A percentile compares a stretch with the other conserved stretches of the same genome.
Evolutionary conservation across 2,888 invertebrate species (phyloP).

Genomic region (Hetaerina titia): DNA sequence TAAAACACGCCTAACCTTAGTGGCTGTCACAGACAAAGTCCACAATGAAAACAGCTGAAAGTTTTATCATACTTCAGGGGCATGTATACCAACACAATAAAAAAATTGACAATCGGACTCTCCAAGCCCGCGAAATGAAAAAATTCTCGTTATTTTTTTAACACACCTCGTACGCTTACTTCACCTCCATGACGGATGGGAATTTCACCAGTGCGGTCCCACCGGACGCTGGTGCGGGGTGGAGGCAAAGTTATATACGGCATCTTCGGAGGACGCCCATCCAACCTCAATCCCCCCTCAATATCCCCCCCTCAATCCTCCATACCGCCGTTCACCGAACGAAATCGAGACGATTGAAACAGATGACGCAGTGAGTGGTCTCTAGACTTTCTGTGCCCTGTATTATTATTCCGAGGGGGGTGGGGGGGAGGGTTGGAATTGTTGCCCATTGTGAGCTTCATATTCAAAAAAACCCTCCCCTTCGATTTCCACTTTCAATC

Average conservation of each 20-base stretch:
- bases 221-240: background rate
- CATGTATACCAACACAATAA: too few species aligned
- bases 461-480: background rate
- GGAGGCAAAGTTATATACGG: background rate
- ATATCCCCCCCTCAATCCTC: background rate
- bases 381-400: background rate
- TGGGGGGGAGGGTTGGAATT: background rate
- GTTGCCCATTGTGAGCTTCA: background rate
- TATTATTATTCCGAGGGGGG: background rate
- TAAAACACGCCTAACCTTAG: too few species aligned
- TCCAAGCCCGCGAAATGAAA: too few species aligned
- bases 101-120: too few species aligned
- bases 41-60: too few species aligned
- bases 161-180: too few species aligned
- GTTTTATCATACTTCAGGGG: too few species aligned
- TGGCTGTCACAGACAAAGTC: too few species aligned
- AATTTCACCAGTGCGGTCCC: background rate
- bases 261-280: background rate
- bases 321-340: background rate
- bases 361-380: background rate
- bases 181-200: background rate
- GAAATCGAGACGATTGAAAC: background rate
- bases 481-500: background rate
- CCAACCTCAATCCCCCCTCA: background rate
- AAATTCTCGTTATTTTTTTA: too few species aligned